Evolutionary conservation across 2,113 vertebrate genomes (phyloP).

Genomic region (Laterallus jamaicensis): DNA sequence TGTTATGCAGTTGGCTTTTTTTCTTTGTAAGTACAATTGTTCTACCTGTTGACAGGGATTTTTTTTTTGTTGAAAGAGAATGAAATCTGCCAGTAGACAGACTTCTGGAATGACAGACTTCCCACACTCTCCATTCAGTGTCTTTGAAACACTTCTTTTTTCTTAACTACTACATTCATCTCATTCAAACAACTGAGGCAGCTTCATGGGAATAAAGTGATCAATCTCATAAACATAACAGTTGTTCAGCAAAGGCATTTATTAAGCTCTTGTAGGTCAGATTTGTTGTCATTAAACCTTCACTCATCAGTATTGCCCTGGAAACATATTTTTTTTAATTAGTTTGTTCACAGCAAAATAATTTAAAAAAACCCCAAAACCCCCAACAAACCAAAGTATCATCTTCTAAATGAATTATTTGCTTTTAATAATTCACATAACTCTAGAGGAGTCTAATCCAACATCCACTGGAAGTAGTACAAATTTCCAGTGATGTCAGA

Average conservation of each 20-base stretch:
- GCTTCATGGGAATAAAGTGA: background rate
- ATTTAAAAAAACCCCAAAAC: background rate
- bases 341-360: background rate
- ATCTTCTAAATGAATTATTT: background rate
- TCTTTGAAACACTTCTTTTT: background rate
- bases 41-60: background rate
- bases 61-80: background rate
- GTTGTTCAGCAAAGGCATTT: background rate
- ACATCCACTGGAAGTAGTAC: background rate
- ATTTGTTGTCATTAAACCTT: background rate
- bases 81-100: background rate
- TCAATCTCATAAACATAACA: background rate
- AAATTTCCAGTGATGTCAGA: background rate
- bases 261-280: background rate
- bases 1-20: background rate
- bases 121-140: background rate
- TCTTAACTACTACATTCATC: background rate
- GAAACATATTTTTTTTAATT: background rate
- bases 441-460: background rate
- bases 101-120: background rate
- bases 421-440: background rate
- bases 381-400: background rate
- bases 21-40: background rate
- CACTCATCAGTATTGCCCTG: background rate
- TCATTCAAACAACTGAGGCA: background rate